These are phyloP conservation scores for Sebastiscus tertius DNA, from an alignment of 2,797 vertebrate species.

Conservation along the genomic window DNA sequence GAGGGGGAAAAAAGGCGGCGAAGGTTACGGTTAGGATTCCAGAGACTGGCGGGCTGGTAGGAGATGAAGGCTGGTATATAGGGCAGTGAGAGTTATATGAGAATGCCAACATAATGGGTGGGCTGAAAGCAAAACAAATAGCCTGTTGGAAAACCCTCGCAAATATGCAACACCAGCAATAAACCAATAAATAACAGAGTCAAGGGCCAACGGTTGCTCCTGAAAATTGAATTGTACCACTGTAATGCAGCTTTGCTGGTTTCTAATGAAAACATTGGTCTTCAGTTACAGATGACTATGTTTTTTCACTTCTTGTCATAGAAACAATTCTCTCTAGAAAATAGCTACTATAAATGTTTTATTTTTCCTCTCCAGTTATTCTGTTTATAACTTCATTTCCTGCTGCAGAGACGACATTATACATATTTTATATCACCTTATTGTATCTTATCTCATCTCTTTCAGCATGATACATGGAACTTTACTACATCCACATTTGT, in stretches of 20 bases:
- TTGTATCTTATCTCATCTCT: not conserved
- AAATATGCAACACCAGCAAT: conserved; percentile 80
- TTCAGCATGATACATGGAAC: not conserved
- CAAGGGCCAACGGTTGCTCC: conserved; percentile 50
- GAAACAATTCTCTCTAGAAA: not conserved
- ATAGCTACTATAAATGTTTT: not conserved
- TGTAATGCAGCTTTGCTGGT: not conserved
- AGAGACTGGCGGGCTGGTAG: conserved; percentile 38
- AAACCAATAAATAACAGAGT: conserved; percentile 78
- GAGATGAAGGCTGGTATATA: conserved; percentile 61
- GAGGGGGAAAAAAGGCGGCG: not conserved
- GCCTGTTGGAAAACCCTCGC: conserved; percentile 69
- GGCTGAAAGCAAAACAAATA: conserved; percentile 79
- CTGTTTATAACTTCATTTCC: not conserved
- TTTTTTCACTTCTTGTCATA: not conserved
- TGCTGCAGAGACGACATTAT: not conserved
- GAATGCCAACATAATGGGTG: conserved; percentile 85
- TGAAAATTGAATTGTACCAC: conserved; percentile 44
- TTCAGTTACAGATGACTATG: not conserved
- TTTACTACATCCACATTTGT: conserved; percentile 5
- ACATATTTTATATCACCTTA: not conserved
- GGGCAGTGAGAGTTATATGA: conserved; percentile 67
- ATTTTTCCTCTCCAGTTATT: not conserved
- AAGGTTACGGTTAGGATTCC: conserved; percentile 59
- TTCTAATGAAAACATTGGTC: conserved; percentile 15